phyloP scores from a whole-genome alignment of 2,113 vertebrate species.

The Esox niger region DNA sequence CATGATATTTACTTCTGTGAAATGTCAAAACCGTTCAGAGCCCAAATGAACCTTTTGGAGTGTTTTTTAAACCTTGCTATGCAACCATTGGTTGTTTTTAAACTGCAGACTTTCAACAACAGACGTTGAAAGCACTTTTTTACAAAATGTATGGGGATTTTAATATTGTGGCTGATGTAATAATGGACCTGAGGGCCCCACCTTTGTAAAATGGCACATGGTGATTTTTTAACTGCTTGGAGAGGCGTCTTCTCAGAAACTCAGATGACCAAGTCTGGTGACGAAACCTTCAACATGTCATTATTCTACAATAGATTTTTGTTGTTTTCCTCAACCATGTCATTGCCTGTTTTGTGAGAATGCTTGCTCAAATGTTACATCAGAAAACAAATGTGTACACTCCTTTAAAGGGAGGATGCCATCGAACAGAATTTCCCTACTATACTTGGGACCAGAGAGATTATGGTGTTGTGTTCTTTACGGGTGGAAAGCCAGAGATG shows the following conservation, averaged over 20 bases:
- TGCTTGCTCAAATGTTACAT: background rate
- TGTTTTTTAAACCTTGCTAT: slow-evolving; percentile 15
- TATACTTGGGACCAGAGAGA: background rate
- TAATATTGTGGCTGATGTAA: slow-evolving; percentile 49
- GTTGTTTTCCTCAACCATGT: slow-evolving; percentile 19
- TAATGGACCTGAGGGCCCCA: slow-evolving; percentile 46
- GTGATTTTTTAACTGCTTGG: slow-evolving; percentile 47
- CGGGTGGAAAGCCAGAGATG: background rate
- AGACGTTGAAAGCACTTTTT: slow-evolving; percentile 30
- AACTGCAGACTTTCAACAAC: slow-evolving; percentile 11
- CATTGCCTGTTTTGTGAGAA: background rate
- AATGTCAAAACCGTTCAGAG: slow-evolving; percentile 25
- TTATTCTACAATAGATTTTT: slow-evolving; percentile 59
- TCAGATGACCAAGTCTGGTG: slow-evolving; percentile 50
- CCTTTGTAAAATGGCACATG: slow-evolving; percentile 58
- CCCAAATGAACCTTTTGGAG: slow-evolving; percentile 32
- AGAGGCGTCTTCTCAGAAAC: slow-evolving; percentile 61
- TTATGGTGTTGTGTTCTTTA: background rate
- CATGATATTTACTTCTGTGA: background rate
- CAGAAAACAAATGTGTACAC: too few species aligned
- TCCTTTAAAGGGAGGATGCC: too few species aligned
- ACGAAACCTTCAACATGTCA: slow-evolving; percentile 48
- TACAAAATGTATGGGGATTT: slow-evolving; percentile 57
- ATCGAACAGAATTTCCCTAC: too few species aligned
- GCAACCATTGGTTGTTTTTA: background rate